These are phyloP conservation scores for Rhodeus uyekii DNA, from an alignment of 2,797 vertebrate species.

Conservation along the genomic window DNA sequence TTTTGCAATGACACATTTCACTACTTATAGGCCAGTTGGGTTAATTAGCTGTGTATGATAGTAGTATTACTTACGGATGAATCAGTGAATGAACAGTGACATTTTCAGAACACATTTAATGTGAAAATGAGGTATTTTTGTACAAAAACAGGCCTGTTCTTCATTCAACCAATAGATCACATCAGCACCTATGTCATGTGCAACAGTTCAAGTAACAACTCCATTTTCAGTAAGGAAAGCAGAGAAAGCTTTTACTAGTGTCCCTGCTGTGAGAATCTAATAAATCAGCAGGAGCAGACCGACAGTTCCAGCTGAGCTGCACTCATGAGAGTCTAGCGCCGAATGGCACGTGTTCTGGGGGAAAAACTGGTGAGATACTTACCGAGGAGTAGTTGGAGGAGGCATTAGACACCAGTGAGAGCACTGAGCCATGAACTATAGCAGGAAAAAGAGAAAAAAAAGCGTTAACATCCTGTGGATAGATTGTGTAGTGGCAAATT, in stretches of 20 bases:
- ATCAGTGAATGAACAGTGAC: neutral
- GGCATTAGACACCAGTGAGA: slow-evolving; percentile 94
- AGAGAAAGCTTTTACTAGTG: neutral
- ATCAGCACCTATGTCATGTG: neutral
- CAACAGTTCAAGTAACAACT: neutral
- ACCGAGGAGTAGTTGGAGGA: slow-evolving; percentile 95
- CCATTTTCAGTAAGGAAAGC: slow-evolving; percentile 29
- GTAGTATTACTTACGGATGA: neutral
- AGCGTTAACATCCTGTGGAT: too few relatives aligned
- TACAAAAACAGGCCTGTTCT: neutral
- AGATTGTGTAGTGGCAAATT: neutral
- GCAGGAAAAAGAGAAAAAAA: slow-evolving; percentile 46
- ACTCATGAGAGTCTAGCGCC: neutral
- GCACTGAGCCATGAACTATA: slow-evolving; percentile 93
- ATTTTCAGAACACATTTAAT: too few relatives aligned
- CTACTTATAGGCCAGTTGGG: neutral
- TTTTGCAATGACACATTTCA: neutral
- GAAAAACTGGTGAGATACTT: slow-evolving; percentile 69
- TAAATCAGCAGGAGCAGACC: slow-evolving; percentile 5
- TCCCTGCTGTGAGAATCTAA: neutral
- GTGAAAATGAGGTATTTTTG: neutral
- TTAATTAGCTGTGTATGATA: neutral
- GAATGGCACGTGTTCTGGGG: slow-evolving; percentile 3
- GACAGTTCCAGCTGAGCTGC: neutral
- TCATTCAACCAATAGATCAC: neutral